A percentile compares a stretch with the other conserved stretches of the same genome.
Evolutionary conservation across 2,113 vertebrate species (phyloP).

Genomic region (Charadrius vociferus): DNA sequence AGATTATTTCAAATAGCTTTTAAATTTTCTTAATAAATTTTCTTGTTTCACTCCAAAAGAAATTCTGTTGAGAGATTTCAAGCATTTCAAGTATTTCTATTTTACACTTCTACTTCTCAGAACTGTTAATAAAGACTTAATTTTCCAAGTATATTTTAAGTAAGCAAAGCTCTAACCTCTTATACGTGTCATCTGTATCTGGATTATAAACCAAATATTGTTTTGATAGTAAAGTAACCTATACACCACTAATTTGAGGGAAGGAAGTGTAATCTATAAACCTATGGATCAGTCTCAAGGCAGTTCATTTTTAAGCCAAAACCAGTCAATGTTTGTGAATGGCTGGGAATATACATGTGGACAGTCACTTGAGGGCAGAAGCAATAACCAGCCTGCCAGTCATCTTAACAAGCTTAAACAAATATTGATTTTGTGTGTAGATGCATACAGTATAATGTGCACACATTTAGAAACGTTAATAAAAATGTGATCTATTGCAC

Average conservation of each 20-base stretch:
- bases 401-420: slow-evolving; percentile 61
- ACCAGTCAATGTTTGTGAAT: slow-evolving; percentile 18
- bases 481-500: slow-evolving; percentile 10
- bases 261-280: slow-evolving; percentile 28
- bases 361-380: slow-evolving; percentile 51
- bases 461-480: slow-evolving; percentile 11
- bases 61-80: background rate
- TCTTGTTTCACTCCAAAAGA: background rate
- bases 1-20: slow-evolving; percentile 44
- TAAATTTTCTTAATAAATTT: background rate
- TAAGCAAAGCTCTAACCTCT: background rate
- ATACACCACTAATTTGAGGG: background rate
- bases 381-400: slow-evolving; percentile 75
- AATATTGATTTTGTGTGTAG: slow-evolving; percentile 28
- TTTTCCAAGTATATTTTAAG: background rate
- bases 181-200: background rate
- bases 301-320: slow-evolving; percentile 38
- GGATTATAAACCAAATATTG: slow-evolving; percentile 8
- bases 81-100: background rate
- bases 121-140: background rate
- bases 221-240: slow-evolving; percentile 46
- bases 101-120: background rate
- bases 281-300: background rate
- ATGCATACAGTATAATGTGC: background rate
- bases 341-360: slow-evolving; percentile 51